Percentiles rank a stretch among this genome's conserved stretches.
Conservation (phyloP, 2,888 invertebrate genomes). For the Leucophenga montana region DNA sequence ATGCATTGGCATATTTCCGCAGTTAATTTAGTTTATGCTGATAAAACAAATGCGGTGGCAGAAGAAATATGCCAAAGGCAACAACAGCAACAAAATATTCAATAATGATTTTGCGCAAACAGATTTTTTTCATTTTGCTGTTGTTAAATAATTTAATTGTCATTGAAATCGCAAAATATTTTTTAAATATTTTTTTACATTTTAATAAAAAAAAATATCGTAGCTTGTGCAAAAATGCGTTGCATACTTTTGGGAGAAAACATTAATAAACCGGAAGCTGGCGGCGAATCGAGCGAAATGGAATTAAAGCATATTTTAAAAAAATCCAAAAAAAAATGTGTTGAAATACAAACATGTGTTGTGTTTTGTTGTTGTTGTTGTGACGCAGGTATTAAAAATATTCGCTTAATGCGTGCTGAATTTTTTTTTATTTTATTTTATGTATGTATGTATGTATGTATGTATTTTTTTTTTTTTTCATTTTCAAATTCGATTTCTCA, state of each 20-base stretch:
- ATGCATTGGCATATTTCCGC: neutral
- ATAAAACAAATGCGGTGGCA: neutral
- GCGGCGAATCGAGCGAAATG: slow-evolving; percentile 47
- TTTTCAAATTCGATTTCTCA: too few relatives aligned
- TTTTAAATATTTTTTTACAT: too few relatives aligned
- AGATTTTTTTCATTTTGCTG: slow-evolving; percentile 14
- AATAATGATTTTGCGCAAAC: slow-evolving; percentile 19
- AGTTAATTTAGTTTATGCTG: slow-evolving; percentile 15
- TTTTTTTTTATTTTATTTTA: slow-evolving; percentile 6
- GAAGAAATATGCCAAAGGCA: neutral
- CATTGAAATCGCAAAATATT: slow-evolving; percentile 31
- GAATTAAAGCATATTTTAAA: slow-evolving; percentile 49
- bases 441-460: too few relatives aligned
- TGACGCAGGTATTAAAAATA: slow-evolving; percentile 14
- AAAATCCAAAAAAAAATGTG: slow-evolving; percentile 37
- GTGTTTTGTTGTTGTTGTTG: neutral
- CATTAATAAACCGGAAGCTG: slow-evolving; percentile 62
- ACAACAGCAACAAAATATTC: neutral
- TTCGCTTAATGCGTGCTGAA: slow-evolving; percentile 14
- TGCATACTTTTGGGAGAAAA: slow-evolving; percentile 48
- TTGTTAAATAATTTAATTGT: slow-evolving; percentile 56
- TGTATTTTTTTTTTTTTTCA: neutral
- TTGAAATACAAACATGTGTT: slow-evolving; percentile 21
- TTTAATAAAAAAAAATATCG: slow-evolving; percentile 1
- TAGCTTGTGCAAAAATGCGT: slow-evolving; percentile 19